These are phyloP conservation scores for Erebia aethiops DNA, from an alignment of 2,888 invertebrate genomes.

Conservation along the genomic window DNA sequence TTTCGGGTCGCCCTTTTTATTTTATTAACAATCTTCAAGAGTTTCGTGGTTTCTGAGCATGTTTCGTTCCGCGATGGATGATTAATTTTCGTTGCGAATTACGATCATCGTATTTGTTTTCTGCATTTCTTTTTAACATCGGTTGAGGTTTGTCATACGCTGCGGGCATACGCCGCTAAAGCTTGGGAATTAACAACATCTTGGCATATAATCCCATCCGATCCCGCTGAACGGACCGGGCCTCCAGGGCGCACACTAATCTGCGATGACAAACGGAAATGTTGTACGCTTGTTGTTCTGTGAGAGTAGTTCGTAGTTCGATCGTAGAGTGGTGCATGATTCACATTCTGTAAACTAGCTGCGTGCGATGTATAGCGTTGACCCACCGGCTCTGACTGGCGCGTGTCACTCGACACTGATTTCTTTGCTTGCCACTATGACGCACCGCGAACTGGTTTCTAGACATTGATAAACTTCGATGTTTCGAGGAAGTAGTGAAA, in stretches of 20 bases:
- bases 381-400: slow-evolving; percentile 6
- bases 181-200: slow-evolving; percentile 30
- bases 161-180: slow-evolving; percentile 19
- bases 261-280: slow-evolving; percentile 30
- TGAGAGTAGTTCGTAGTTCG: slow-evolving; percentile 44
- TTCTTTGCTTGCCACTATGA: slow-evolving; percentile 16
- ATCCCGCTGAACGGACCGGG: slow-evolving; percentile 10
- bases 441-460: slow-evolving; percentile 27
- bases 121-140: slow-evolving; percentile 33
- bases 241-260: slow-evolving; percentile 30
- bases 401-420: slow-evolving; percentile 16
- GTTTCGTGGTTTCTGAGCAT: slow-evolving; percentile 61
- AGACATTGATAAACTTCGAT: not conserved
- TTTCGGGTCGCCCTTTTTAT: slow-evolving; percentile 53
- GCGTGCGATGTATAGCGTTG: slow-evolving; percentile 26
- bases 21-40: slow-evolving; percentile 56
- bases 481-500: too few relatives aligned
- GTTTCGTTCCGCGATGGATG: slow-evolving; percentile 56
- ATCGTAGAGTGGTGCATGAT: slow-evolving; percentile 47
- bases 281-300: slow-evolving; percentile 41
- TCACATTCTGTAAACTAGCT: slow-evolving; percentile 30
- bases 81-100: slow-evolving; percentile 52
- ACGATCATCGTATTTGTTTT: slow-evolving; percentile 33
- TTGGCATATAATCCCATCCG: slow-evolving; percentile 13
- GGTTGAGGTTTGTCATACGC: slow-evolving; percentile 34